These are phyloP conservation scores for Pleuronectes platessa DNA, from an alignment of 2,113 vertebrate genomes.

Conservation along the genomic window DNA sequence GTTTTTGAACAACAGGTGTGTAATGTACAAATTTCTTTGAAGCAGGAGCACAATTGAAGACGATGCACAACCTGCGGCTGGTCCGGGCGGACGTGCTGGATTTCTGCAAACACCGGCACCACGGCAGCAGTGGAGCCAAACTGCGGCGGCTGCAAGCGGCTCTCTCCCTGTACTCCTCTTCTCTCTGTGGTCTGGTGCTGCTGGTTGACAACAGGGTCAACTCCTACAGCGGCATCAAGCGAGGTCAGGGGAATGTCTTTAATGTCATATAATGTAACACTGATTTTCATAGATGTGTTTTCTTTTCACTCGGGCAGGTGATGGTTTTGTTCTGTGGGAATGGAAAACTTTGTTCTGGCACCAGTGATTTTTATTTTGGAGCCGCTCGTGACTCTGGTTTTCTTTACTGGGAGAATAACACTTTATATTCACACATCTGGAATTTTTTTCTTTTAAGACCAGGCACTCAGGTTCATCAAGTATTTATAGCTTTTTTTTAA, in stretches of 20 bases:
- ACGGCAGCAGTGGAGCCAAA: conserved; percentile 90
- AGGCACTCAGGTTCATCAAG: not conserved
- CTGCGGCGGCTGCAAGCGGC: conserved; percentile 94
- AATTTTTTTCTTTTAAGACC: not conserved
- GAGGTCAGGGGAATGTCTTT: conserved; percentile 81
- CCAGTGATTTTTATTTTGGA: not conserved
- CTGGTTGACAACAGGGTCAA: conserved; percentile 97
- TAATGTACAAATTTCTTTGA: too few relatives aligned
- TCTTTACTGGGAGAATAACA: not conserved
- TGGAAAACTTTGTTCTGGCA: not conserved
- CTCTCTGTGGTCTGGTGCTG: conserved; percentile 93
- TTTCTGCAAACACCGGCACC: conserved; percentile 93
- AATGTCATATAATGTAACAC: not conserved
- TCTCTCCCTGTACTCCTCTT: conserved; percentile 93
- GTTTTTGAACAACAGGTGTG: not conserved
- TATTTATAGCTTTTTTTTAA: not conserved
- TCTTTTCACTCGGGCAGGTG: not conserved
- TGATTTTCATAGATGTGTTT: not conserved
- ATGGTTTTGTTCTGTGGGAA: not conserved
- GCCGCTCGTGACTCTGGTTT: not conserved
- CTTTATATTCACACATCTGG: not conserved
- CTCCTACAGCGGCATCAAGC: conserved; percentile 97
- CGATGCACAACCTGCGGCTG: conserved; percentile 97
- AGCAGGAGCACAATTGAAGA: conserved; percentile 97
- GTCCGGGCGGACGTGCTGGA: conserved; percentile 92